Evolutionary conservation across 2,113 vertebrate species (phyloP).

Genomic region (Microtus ochrogaster): DNA sequence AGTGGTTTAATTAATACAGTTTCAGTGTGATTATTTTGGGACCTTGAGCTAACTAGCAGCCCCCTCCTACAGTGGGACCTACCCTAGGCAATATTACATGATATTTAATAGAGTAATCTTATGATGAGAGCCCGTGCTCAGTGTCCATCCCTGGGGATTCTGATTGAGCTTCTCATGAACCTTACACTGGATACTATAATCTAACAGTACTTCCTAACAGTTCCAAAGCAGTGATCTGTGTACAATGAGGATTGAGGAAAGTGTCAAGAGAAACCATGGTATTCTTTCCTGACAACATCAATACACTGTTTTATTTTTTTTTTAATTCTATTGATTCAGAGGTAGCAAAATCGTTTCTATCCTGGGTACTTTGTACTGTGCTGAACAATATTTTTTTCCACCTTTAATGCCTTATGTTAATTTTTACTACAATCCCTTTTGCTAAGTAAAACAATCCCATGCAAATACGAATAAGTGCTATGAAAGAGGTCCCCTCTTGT

Average conservation of each 20-base stretch:
- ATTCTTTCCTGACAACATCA: not conserved
- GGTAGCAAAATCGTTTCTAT: not conserved
- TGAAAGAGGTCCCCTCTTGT: not conserved
- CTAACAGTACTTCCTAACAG: not conserved
- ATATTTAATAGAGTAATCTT: not conserved
- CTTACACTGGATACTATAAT: not conserved
- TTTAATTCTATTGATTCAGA: not conserved
- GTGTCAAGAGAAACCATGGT: not conserved
- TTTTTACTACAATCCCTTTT: not conserved
- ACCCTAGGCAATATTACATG: not conserved
- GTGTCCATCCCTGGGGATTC: not conserved
- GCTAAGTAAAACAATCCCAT: not conserved
- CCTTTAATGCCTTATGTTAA: not conserved
- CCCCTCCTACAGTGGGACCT: too few species aligned
- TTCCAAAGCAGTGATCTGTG: not conserved
- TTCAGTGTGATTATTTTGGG: too few species aligned
- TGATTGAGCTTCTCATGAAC: not conserved
- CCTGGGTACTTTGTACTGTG: not conserved
- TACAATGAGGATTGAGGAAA: not conserved
- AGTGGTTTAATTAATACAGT: too few species aligned
- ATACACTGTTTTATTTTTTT: not conserved
- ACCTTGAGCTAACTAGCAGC: too few species aligned
- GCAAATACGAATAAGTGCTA: not conserved
- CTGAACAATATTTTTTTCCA: not conserved
- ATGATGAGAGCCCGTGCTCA: not conserved